These are phyloP conservation scores for Linnaemya vulpina DNA, from an alignment of 2,888 invertebrate species.

Conservation along the genomic window DNA sequence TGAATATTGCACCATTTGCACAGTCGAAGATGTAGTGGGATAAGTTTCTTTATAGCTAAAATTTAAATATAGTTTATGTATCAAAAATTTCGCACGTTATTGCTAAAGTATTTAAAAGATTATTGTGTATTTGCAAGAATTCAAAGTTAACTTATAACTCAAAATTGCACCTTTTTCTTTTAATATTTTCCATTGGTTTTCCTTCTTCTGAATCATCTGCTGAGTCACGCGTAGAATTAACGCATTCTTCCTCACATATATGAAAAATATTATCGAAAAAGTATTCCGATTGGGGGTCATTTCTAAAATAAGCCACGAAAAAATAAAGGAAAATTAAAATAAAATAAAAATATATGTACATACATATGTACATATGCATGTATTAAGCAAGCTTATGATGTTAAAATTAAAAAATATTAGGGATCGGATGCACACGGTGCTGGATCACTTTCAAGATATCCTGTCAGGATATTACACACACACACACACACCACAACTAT, in stretches of 20 bases:
- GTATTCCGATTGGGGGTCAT: constrained; percentile 86
- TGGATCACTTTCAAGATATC: too few species aligned
- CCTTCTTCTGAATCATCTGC: constrained; percentile 72
- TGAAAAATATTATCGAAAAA: constrained; percentile 89
- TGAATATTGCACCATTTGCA: constrained; percentile 87
- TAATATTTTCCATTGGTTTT: constrained; percentile 64
- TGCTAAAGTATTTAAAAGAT: not conserved
- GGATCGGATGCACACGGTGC: too few species aligned
- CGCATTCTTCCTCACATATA: constrained; percentile 86
- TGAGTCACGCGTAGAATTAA: constrained; percentile 70
- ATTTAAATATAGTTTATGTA: not conserved
- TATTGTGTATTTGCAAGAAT: not conserved
- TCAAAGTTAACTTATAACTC: constrained; percentile 8
- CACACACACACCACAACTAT: too few species aligned
- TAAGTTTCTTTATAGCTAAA: constrained; percentile 72
- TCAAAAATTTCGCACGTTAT: not conserved
- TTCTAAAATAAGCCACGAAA: constrained; percentile 83
- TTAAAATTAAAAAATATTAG: too few species aligned
- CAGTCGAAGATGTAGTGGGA: constrained; percentile 83
- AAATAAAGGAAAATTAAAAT: constrained; percentile 59
- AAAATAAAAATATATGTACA: constrained; percentile 44
- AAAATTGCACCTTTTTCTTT: constrained; percentile 75
- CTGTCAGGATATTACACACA: too few species aligned
- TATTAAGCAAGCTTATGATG: too few species aligned
- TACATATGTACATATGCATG: not conserved